phyloP scores from a whole-genome alignment of 2,113 vertebrate species.

The Lagopus leucura region DNA sequence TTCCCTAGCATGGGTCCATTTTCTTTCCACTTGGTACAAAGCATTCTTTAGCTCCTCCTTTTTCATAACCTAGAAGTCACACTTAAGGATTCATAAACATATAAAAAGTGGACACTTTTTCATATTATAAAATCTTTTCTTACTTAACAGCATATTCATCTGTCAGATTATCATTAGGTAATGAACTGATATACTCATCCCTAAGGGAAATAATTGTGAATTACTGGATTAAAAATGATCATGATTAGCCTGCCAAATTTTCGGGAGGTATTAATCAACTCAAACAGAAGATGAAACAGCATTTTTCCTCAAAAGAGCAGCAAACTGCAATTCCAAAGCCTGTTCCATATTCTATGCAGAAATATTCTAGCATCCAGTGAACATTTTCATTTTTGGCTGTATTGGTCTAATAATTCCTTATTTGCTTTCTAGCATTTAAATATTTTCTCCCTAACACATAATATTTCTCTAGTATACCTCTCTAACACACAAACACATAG shows the following conservation, averaged over 20 bases:
- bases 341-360: neutral
- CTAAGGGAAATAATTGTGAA: neutral
- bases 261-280: constrained; percentile 42
- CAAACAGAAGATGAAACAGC: neutral
- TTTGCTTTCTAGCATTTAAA: neutral
- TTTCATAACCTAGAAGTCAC: neutral
- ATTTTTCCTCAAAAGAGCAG: neutral
- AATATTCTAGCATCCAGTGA: neutral
- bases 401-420: neutral
- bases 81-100: neutral
- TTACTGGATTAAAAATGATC: neutral
- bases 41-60: neutral
- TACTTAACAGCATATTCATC: neutral
- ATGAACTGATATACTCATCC: constrained; percentile 24
- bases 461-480: too few species aligned
- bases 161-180: constrained; percentile 22
- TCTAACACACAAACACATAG: neutral
- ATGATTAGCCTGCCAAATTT: constrained; percentile 16
- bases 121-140: neutral
- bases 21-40: neutral
- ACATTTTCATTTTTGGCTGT: neutral
- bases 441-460: neutral
- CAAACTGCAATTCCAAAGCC: neutral
- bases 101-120: neutral
- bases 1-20: neutral